A percentile compares a stretch with the other conserved stretches of the same genome.
Conservation (phyloP, 2,888 invertebrate genomes). For the Allacma fusca region DNA sequence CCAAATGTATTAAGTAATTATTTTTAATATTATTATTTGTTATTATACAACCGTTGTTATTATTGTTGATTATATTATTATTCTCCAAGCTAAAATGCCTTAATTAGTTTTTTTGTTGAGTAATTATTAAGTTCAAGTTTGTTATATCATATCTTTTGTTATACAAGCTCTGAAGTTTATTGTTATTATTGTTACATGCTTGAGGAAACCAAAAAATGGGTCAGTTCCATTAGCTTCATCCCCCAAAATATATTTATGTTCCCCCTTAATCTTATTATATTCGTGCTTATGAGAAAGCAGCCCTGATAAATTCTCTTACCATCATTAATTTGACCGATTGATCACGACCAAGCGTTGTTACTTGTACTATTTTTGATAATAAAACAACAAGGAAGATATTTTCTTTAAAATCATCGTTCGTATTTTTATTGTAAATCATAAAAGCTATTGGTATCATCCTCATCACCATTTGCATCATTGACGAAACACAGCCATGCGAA, state of each 20-base stretch:
- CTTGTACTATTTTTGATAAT: conserved; percentile 4
- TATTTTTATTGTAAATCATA: neutral
- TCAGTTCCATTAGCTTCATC: conserved; percentile 19
- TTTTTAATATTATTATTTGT: conserved; percentile 39
- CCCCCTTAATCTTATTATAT: conserved; percentile 18
- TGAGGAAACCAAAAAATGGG: conserved; percentile 14
- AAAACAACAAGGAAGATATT: neutral
- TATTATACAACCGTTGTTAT: conserved; percentile 23
- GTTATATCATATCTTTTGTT: conserved; percentile 28
- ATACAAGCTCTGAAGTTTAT: conserved; percentile 19
- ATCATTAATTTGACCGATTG: conserved; percentile 2
- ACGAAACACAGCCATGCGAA: no score
- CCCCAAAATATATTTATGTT: conserved; percentile 32
- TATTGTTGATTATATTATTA: conserved; percentile 14
- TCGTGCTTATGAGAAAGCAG: conserved; percentile 19
- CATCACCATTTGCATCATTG: no score
- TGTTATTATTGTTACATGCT: conserved; percentile 23
- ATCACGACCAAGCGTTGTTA: conserved; percentile 4
- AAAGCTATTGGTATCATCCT: neutral
- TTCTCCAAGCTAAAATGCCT: conserved; percentile 30
- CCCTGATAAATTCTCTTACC: conserved; percentile 23
- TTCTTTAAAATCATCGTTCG: neutral
- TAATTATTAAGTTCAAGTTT: neutral
- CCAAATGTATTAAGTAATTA: conserved; percentile 51
- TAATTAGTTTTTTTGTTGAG: conserved; percentile 22